phyloP scores from a whole-genome alignment of 2,113 vertebrate genomes.

The Chaenocephalus aceratus region DNA sequence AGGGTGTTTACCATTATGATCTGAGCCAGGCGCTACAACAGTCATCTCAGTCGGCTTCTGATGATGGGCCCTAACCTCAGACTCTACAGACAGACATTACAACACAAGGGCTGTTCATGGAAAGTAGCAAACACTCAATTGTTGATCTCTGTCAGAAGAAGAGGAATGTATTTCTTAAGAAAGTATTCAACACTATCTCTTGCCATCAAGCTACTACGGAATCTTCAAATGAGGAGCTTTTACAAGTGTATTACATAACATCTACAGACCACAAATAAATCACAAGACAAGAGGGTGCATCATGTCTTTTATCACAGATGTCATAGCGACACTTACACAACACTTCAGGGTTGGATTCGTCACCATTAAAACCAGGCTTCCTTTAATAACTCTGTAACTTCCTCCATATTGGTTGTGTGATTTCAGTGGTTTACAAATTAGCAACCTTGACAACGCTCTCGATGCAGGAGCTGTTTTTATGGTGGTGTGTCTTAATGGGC shows the following conservation, averaged over 20 bases:
- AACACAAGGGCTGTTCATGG: constrained; percentile 42
- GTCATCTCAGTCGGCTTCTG: constrained; percentile 48
- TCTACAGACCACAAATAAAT: background rate
- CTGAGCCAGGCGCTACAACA: constrained; percentile 62
- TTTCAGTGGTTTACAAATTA: constrained; percentile 32
- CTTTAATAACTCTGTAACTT: background rate
- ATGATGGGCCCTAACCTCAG: constrained; percentile 59
- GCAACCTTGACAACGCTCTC: constrained; percentile 2
- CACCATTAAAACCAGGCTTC: background rate
- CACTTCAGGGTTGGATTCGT: background rate
- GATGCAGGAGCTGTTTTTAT: constrained; percentile 29
- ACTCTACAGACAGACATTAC: constrained; percentile 57
- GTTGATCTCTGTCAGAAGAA: background rate
- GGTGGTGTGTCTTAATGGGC: constrained; percentile 15
- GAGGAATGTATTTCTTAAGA: background rate
- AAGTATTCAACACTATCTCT: background rate
- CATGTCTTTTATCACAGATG: background rate
- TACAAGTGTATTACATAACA: background rate
- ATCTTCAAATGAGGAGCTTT: background rate
- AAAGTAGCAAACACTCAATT: background rate
- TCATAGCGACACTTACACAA: background rate
- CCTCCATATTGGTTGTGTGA: background rate
- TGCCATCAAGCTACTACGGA: background rate
- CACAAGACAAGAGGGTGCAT: background rate
- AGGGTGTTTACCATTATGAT: constrained; percentile 49